Evolutionary conservation across 2,888 invertebrate species (phyloP), one percentile per base, ranked within the genome.

Genomic region (Strigamia maritima): DNA sequence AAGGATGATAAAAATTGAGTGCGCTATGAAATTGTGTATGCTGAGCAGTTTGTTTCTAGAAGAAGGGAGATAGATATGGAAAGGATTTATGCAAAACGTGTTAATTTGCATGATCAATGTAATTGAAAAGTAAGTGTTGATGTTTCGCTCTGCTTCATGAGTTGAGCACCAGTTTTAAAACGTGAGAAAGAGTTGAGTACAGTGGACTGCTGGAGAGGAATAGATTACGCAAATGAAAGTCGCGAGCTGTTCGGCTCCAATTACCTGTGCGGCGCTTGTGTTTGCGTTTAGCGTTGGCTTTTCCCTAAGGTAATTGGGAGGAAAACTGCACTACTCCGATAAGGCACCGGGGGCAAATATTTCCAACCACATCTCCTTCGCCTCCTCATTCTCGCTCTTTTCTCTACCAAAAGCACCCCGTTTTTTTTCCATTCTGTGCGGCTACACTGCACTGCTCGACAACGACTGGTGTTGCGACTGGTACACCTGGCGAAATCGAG

Each of bases 171-270:
- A 6, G 60, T 60, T 60, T 60, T 60, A 60, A 60, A 60, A 4
- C 19, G 16, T 60, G n/a, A 60, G 60, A 60, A 60, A 60, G 60
- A n/a, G 60, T 60, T 60, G 22, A 60, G 60, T 60, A 60, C 60
- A 60, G 60, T 60, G 60, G 60, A 60, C 60, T 60, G 60, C 60
- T 60, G 60, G 60, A 60, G 19, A 60, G 60, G 60, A 19, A 60
- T 19, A 60, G 60, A 60, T 60, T 60, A 60, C 60, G 60, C 60
- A 60, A 60, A 60, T 60, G 60, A 60, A 60, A 60, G 60, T 60
- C 60, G 60, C 60, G 60, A 60, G 60, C 60, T 60, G 60, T 60
- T 60, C 60, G 60, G 60, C 60, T 60, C 60, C 60, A 60, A 60
- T 60, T 60, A 60, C 60, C 60, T 60, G 60, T 60, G 60, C 60